A percentile compares a stretch with the other conserved stretches of the same genome.
Conservation (phyloP, 2,113 vertebrate genomes). For the Microtus richardsoni region DNA sequence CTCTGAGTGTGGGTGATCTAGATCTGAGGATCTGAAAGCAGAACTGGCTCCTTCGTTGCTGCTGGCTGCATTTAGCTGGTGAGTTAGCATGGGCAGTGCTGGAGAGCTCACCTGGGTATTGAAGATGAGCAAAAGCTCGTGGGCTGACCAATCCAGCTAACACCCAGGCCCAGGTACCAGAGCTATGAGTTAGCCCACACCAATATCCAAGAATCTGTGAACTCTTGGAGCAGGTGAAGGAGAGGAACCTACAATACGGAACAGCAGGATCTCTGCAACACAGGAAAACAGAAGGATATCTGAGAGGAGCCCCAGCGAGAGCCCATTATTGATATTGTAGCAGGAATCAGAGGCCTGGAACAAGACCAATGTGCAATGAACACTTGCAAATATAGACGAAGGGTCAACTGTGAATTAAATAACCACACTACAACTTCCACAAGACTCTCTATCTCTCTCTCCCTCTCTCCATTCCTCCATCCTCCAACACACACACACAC, state of each 20-base stretch:
- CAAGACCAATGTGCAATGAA: not conserved
- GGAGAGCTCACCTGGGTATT: not conserved
- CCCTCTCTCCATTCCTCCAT: not conserved
- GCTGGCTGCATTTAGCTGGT: not conserved
- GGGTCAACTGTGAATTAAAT: not conserved
- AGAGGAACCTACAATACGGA: not conserved
- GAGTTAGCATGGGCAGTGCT: not conserved
- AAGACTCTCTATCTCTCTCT: too few relatives aligned
- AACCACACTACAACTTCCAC: not conserved
- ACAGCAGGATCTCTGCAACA: not conserved
- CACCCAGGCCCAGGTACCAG: not conserved
- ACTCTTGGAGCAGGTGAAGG: not conserved
- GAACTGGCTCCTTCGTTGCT: not conserved
- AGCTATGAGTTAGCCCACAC: not conserved
- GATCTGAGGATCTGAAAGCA: not conserved
- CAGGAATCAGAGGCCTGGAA: not conserved
- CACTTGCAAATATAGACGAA: not conserved
- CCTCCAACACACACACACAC: too few relatives aligned
- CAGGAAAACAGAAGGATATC: not conserved
- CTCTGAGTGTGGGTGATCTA: not conserved
- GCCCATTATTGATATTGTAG: not conserved
- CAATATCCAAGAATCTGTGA: not conserved
- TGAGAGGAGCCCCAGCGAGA: not conserved
- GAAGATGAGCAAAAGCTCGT: not conserved
- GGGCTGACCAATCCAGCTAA: not conserved